Evolutionary conservation across 2,888 invertebrate genomes (phyloP).

Genomic region (Blomia tropicalis): DNA sequence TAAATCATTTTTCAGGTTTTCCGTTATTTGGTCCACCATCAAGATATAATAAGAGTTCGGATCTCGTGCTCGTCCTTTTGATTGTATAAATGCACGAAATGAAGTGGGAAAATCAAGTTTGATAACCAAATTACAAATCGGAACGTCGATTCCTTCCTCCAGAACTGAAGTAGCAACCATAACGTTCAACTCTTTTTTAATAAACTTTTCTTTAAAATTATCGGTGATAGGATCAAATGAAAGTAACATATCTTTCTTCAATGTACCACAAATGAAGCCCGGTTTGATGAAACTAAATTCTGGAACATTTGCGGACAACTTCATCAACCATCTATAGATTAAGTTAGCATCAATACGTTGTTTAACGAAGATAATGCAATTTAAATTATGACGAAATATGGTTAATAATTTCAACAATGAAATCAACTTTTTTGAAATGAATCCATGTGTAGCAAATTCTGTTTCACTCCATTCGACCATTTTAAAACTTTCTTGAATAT

Average conservation of each 20-base stretch:
- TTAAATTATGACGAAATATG: neutral
- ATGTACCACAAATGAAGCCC: neutral
- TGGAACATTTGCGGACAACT: slow-evolving; percentile 2
- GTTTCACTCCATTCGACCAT: too few species aligned
- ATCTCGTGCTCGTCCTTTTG: slow-evolving; percentile 30
- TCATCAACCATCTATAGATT: neutral
- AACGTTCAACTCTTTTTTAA: slow-evolving; percentile 26
- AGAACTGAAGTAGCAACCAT: slow-evolving; percentile 31
- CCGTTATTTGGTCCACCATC: slow-evolving; percentile 57
- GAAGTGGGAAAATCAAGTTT: slow-evolving; percentile 28
- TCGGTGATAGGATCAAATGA: neutral
- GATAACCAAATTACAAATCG: slow-evolving; percentile 30
- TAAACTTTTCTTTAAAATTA: slow-evolving; percentile 20
- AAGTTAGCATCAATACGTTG: slow-evolving; percentile 10
- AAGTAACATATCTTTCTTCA: neutral
- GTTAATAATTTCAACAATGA: neutral
- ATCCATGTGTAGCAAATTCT: too few species aligned
- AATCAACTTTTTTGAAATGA: neutral
- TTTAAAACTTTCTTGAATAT: neutral
- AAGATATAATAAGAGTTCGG: slow-evolving; percentile 41
- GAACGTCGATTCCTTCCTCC: slow-evolving; percentile 31
- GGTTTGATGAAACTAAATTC: neutral
- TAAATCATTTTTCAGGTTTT: too few species aligned
- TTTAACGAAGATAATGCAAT: slow-evolving; percentile 1
- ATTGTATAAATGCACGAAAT: slow-evolving; percentile 30